phyloP scores from a whole-genome alignment of 2,797 vertebrate genomes.

The Allobates femoralis region DNA sequence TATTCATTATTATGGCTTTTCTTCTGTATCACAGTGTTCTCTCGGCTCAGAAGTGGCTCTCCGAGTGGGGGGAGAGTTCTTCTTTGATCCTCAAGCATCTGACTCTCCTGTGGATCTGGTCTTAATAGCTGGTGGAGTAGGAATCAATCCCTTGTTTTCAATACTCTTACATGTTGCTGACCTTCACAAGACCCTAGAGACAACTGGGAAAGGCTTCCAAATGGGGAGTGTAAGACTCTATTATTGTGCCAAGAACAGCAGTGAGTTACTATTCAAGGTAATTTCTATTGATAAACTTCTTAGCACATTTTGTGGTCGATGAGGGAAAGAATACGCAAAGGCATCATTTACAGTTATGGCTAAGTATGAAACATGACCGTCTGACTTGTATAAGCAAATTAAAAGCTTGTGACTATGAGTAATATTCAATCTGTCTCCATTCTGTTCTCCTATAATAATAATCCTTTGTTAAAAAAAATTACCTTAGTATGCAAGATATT shows the following conservation, averaged over 20 bases:
- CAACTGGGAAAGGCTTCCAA: slow-evolving; percentile 73
- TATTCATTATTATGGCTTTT: slow-evolving; percentile 3
- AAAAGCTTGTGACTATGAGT: background rate
- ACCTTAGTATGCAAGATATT: too few relatives aligned
- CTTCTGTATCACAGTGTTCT: slow-evolving; percentile 76
- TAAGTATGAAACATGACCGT: background rate
- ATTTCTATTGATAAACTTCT: slow-evolving; percentile 36
- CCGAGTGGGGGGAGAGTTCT: slow-evolving; percentile 93
- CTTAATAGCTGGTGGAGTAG: slow-evolving; percentile 92
- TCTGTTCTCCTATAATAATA: background rate
- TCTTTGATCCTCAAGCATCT: slow-evolving; percentile 88
- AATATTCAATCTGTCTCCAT: background rate
- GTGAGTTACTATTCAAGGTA: slow-evolving; percentile 93
- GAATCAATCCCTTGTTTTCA: slow-evolving; percentile 96
- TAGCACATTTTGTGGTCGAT: slow-evolving; percentile 1
- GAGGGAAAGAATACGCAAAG: background rate
- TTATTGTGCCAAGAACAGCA: slow-evolving; percentile 88
- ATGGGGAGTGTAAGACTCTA: slow-evolving; percentile 80
- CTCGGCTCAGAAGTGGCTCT: slow-evolving; percentile 86
- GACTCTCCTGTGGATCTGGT: slow-evolving; percentile 84
- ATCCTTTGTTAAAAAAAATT: too few relatives aligned
- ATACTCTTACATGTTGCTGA: slow-evolving; percentile 88
- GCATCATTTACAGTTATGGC: background rate
- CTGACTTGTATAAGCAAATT: background rate
- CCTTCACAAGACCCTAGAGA: slow-evolving; percentile 74